A percentile compares a stretch with the other conserved stretches of the same genome.
Evolutionary conservation across 1,140 invertebrate species (phyloP).

Genomic region (Euwallacea fornicatus): DNA sequence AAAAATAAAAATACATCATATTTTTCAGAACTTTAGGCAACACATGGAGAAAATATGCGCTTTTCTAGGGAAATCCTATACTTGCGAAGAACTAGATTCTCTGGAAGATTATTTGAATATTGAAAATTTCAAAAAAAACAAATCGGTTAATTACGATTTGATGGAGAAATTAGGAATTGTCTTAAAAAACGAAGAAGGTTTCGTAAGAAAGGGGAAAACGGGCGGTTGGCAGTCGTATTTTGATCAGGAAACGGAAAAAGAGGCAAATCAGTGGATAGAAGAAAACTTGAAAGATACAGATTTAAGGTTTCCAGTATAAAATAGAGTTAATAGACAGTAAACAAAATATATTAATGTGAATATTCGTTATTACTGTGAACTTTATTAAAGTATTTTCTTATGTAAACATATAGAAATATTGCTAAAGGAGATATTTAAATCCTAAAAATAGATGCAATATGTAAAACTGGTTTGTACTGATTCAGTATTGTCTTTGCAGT

Average conservation of each 20-base stretch:
- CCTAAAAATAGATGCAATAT: conserved; percentile 12
- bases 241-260: conserved; percentile 31
- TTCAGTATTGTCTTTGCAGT: conserved; percentile 21
- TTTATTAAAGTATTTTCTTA: not conserved
- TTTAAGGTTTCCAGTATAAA: conserved; percentile 37
- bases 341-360: too few species aligned
- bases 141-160: conserved; percentile 39
- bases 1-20: not conserved
- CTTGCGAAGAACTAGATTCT: conserved; percentile 57
- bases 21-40: conserved; percentile 58
- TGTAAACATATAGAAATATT: not conserved
- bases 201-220: conserved; percentile 41
- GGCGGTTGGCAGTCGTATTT: conserved; percentile 44
- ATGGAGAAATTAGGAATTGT: conserved; percentile 36
- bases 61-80: conserved; percentile 64
- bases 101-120: conserved; percentile 69
- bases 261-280: conserved; percentile 43
- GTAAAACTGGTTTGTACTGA: conserved; percentile 26
- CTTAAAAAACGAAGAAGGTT: conserved; percentile 25
- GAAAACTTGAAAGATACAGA: conserved; percentile 39
- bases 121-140: conserved; percentile 72
- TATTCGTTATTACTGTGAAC: not conserved
- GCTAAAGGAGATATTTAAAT: too few species aligned
- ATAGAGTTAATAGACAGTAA: too few species aligned
- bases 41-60: conserved; percentile 59